Base-by-base conservation (phyloP, 2,797 vertebrate genomes). In the Taeniopygia guttata region DNA sequence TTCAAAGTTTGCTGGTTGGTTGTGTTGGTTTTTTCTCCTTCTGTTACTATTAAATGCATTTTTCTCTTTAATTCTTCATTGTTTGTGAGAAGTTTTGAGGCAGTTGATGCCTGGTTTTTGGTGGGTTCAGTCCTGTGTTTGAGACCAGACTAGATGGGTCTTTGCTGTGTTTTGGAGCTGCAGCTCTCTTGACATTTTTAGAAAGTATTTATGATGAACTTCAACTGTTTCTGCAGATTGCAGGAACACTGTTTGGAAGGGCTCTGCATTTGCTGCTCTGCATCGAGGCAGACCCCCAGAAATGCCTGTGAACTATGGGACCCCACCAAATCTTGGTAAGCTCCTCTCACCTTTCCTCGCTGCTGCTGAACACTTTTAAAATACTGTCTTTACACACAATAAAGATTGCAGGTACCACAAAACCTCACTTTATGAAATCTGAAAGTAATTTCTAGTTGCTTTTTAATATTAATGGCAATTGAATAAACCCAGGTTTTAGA, bases 281-380 rank as follows among this genome's bases (percentile, higher is more conserved):
- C 99, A 99, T 58, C 98, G 99, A 98, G 99, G 99, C 96, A 98
- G 99, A 97, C 99, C 99, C 96, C 99, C 99, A 68, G 99, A 99
- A 99, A 98, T 98, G 97, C 98, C 99, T 90, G 98, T 98, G 59
- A 99, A 98, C 95, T 98, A 97, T 95, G 98, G 97, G 94, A 97
- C 97, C 83, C 98, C 98, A 81, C 98, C 98, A 68, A 98, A 97
- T 74, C 95, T 99, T 21, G 99, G 99, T 99, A 93, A 86, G 94
- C 16, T 49, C 27, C 52, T 36, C 46, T 58, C 56, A 45, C 10
- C 11, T 7, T 26, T 36, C 12, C 18, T 22, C 22, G 4, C 59
- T 87, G 18, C 59, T 54, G 26, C 75, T 69, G 42, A 74, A 43
- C 25, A 30, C 32, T 9, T 72, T 42, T 84, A 5, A 86, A 89